Conservation (phyloP, 2,797 vertebrate genomes). For the Pseudochirops corinnae region DNA sequence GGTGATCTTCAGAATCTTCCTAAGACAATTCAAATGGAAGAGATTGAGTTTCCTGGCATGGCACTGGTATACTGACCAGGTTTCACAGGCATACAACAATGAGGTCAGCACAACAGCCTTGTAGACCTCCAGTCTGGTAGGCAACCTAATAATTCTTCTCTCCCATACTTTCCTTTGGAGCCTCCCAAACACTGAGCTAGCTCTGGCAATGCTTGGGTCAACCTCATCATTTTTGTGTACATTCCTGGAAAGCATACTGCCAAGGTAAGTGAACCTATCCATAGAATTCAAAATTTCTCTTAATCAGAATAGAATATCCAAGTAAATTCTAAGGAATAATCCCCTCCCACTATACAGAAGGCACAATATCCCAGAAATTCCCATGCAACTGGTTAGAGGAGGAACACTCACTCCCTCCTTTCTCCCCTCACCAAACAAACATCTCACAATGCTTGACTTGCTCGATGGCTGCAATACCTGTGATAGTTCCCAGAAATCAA, state of each 20-base stretch:
- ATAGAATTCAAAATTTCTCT: neutral
- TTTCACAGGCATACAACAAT: neutral
- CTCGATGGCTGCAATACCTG: neutral
- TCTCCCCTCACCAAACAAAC: neutral
- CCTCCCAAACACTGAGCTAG: neutral
- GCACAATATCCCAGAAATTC: neutral
- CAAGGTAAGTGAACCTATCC: neutral
- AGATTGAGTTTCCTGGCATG: neutral
- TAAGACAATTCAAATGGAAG: neutral
- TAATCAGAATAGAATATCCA: neutral
- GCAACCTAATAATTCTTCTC: neutral
- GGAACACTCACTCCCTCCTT: neutral
- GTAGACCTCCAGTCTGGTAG: neutral
- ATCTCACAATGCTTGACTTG: neutral
- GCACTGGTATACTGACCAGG: neutral
- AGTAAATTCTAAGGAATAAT: neutral
- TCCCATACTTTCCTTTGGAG: neutral
- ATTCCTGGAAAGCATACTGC: neutral
- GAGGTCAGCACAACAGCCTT: neutral
- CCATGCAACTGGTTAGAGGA: neutral
- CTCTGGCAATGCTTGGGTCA: neutral
- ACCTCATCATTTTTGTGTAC: neutral
- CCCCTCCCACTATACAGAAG: neutral
- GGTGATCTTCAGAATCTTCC: neutral
- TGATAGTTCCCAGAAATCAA: neutral